Evolutionary conservation across 1,140 invertebrate species (phyloP).

Genomic region (Euura lappo): DNA sequence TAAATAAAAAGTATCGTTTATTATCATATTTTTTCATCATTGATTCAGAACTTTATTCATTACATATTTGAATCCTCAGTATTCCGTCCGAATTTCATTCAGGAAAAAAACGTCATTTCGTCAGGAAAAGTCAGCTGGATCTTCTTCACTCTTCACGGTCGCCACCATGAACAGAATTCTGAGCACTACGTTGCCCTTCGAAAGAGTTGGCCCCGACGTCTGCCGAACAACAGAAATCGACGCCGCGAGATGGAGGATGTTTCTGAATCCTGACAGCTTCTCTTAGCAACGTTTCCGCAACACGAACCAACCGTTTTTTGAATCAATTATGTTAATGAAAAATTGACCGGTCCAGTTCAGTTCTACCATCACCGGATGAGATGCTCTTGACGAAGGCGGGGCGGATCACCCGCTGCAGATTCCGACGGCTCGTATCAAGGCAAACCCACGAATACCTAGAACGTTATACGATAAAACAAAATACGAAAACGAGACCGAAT

Average conservation of each 20-base stretch:
- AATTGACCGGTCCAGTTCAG: constrained; percentile 37
- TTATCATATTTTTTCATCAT: too few species aligned
- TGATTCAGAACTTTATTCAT: too few species aligned
- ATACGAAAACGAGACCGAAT: not conserved
- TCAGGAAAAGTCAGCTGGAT: too few species aligned
- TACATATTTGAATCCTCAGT: too few species aligned
- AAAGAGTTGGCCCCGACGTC: not conserved
- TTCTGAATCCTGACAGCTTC: constrained; percentile 26
- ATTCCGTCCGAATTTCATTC: too few species aligned
- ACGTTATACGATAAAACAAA: constrained; percentile 1
- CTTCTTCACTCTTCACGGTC: too few species aligned
- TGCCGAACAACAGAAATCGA: not conserved
- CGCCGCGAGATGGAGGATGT: not conserved
- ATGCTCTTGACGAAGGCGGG: constrained; percentile 42
- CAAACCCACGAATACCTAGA: constrained; percentile 16
- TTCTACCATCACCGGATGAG: constrained; percentile 36
- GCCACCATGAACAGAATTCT: too few species aligned
- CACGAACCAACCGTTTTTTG: constrained; percentile 19
- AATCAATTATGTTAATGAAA: constrained; percentile 15
- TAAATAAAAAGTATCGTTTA: too few species aligned
- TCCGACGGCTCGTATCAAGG: constrained; percentile 35
- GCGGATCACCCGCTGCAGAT: constrained; percentile 25
- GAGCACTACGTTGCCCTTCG: too few species aligned
- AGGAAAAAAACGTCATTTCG: too few species aligned
- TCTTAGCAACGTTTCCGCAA: constrained; percentile 29